A percentile compares a stretch with the other conserved stretches of the same genome.
phyloP scores from a whole-genome alignment of 23 tunicate genomes.

The Oikopleura dioica region DNA sequence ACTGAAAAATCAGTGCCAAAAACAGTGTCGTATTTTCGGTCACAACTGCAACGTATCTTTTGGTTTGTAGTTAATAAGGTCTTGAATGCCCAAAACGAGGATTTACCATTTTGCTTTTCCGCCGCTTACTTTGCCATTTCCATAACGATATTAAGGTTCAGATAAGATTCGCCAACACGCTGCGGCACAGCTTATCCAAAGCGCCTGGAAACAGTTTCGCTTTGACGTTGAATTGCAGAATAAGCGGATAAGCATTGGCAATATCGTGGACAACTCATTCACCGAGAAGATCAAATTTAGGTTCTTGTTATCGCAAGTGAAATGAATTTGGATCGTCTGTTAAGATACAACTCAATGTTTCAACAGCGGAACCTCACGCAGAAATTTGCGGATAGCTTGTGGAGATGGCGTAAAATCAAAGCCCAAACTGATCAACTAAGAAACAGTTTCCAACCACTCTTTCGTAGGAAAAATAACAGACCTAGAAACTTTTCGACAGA shows the following conservation, averaged over 20 bases:
- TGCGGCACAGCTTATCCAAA: slow-evolving; percentile 6
- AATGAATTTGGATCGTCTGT: no score
- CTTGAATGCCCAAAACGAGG: no score
- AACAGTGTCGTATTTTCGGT: not conserved
- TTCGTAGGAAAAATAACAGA: not conserved
- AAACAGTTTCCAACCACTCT: no score
- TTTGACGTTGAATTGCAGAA: no score
- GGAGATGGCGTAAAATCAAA: slow-evolving; percentile 9
- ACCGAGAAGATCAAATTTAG: no score
- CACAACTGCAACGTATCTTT: not conserved
- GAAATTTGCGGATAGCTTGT: not conserved
- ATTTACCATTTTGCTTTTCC: no score
- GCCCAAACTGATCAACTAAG: not conserved
- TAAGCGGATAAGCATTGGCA: no score
- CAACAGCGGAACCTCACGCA: not conserved
- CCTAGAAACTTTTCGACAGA: not conserved
- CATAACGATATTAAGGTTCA: not conserved
- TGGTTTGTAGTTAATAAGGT: not conserved
- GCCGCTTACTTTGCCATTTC: no score
- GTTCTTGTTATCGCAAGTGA: no score
- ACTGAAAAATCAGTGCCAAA: not conserved
- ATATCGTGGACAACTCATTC: no score
- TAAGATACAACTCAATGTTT: no score
- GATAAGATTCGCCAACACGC: slow-evolving; percentile 6
- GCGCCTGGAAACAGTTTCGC: not conserved